phyloP scores from a whole-genome alignment of 2,888 invertebrate species.

The Podotricha telesiphe region DNA sequence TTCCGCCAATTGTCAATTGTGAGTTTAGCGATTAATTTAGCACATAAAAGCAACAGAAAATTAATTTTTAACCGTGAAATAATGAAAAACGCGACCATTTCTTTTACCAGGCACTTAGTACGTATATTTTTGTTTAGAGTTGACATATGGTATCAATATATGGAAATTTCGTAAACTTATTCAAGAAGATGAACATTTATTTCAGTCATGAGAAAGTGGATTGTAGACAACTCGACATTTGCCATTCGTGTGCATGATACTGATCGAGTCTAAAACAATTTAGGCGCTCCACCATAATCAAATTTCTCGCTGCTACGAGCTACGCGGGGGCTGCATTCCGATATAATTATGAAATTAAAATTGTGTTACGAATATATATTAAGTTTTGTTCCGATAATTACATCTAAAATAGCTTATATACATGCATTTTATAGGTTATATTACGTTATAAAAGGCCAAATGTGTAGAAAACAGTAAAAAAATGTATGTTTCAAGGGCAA shows the following conservation, averaged over 20 bases:
- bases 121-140: too few species aligned
- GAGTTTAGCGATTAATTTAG: neutral
- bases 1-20: too few species aligned
- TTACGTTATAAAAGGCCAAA: too few species aligned
- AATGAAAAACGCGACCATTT: too few species aligned
- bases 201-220: slow-evolving; percentile 19
- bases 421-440: too few species aligned
- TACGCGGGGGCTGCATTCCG: slow-evolving; percentile 60
- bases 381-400: slow-evolving; percentile 44
- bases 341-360: slow-evolving; percentile 72
- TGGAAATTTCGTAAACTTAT: neutral
- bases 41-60: neutral
- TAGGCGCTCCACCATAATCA: slow-evolving; percentile 68
- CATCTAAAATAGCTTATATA: neutral
- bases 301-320: slow-evolving; percentile 60
- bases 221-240: slow-evolving; percentile 17
- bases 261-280: slow-evolving; percentile 76
- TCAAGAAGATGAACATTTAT: slow-evolving; percentile 13
- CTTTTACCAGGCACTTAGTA: too few species aligned
- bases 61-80: too few species aligned
- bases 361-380: slow-evolving; percentile 55
- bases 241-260: slow-evolving; percentile 40
- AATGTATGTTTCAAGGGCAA: too few species aligned
- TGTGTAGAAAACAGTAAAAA: too few species aligned
- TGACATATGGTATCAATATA: slow-evolving; percentile 4